Conservation (phyloP, 2,888 invertebrate species). For the Drosophila monieri region DNA sequence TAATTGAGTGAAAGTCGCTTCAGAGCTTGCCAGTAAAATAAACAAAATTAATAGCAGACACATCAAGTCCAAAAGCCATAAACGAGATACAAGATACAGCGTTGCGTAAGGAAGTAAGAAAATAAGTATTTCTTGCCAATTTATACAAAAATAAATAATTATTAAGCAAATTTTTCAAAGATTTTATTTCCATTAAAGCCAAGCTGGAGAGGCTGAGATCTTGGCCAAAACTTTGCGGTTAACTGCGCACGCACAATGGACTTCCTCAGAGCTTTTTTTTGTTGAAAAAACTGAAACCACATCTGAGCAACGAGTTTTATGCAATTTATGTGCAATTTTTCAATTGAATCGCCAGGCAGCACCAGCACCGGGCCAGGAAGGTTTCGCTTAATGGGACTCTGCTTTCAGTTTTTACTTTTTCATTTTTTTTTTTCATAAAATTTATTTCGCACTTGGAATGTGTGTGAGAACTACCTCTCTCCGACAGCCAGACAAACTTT, state of each 20-base stretch:
- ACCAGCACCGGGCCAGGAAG: constrained; percentile 51
- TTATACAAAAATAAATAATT: background rate
- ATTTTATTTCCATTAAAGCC: constrained; percentile 34
- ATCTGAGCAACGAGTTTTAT: constrained; percentile 55
- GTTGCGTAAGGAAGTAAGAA: constrained; percentile 4
- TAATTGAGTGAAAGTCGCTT: constrained; percentile 66
- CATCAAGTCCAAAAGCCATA: constrained; percentile 29
- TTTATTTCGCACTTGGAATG: constrained; percentile 11
- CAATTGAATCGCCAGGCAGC: constrained; percentile 54
- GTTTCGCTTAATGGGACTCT: constrained; percentile 56
- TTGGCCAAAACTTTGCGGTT: constrained; percentile 66
- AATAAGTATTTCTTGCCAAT: too few species aligned
- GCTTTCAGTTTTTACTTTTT: constrained; percentile 19
- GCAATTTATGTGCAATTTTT: constrained; percentile 77
- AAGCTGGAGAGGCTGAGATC: constrained; percentile 17
- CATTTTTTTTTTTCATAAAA: constrained; percentile 10
- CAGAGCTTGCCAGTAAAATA: constrained; percentile 38
- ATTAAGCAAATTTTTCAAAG: constrained; percentile 6
- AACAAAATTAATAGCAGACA: constrained; percentile 50
- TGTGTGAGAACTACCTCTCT: constrained; percentile 16
- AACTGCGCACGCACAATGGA: constrained; percentile 71
- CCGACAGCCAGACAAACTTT: constrained; percentile 42
- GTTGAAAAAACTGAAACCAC: constrained; percentile 11
- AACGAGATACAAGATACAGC: constrained; percentile 34
- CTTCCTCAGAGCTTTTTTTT: background rate